phyloP scores from a whole-genome alignment of 2,797 vertebrate species.

The Chaetodon trifasciatus region DNA sequence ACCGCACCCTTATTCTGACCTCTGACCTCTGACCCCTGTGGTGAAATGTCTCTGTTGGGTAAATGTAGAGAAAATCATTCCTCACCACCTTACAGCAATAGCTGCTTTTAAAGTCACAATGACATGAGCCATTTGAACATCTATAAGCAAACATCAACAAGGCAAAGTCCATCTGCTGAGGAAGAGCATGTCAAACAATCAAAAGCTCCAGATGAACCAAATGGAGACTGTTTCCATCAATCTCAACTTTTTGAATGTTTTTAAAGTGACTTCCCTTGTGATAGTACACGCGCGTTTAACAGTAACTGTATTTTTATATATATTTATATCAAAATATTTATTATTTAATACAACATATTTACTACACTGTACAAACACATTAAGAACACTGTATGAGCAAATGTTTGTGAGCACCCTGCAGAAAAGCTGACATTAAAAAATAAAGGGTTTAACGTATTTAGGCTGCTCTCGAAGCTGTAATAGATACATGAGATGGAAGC shows the following conservation, averaged over 20 bases:
- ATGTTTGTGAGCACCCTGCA: not conserved
- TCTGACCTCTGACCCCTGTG: not conserved
- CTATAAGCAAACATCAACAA: not conserved
- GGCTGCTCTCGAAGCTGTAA: not conserved
- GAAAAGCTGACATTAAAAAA: not conserved
- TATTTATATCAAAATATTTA: not conserved
- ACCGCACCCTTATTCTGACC: not conserved
- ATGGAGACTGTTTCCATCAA: not conserved
- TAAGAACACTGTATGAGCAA: not conserved
- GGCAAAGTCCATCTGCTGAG: not conserved
- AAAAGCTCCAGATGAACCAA: not conserved
- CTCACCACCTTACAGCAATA: not conserved
- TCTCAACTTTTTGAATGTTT: not conserved
- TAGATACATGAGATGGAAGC: not conserved
- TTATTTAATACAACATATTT: not conserved
- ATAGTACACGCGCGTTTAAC: not conserved
- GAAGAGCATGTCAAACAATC: not conserved
- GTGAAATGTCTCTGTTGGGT: not conserved
- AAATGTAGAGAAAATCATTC: not conserved
- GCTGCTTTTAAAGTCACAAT: constrained; percentile 36
- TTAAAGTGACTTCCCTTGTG: not conserved
- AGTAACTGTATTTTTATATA: not conserved
- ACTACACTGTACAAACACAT: not conserved
- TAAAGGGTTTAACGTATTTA: not conserved
- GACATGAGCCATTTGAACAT: constrained; percentile 11